Percentiles rank a stretch among this genome's conserved stretches.
phyloP scores from a whole-genome alignment of 2,888 invertebrate species.

The Leptarthrus brevirostris region DNA sequence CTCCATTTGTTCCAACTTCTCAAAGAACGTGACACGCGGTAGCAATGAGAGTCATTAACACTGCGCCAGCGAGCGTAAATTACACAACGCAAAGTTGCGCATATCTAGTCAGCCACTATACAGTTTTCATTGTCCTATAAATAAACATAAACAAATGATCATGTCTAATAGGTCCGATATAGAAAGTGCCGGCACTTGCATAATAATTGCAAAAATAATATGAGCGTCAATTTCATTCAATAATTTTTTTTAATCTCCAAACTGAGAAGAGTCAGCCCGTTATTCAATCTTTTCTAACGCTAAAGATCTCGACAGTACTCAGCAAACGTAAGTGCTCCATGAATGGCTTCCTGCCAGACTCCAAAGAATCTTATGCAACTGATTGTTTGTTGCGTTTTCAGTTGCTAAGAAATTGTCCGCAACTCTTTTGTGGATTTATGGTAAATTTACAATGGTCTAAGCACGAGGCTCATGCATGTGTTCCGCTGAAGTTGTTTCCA shows the following conservation, averaged over 20 bases:
- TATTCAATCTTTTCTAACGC: background rate
- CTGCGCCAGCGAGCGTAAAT: conserved; percentile 19
- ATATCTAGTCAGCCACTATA: background rate
- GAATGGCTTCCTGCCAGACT: background rate
- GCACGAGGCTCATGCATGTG: background rate
- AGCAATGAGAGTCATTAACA: conserved; percentile 40
- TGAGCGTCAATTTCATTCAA: conserved; percentile 29
- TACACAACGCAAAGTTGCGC: conserved; percentile 19
- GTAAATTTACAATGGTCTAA: background rate
- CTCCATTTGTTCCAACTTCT: too few species aligned
- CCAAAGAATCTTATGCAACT: conserved; percentile 1
- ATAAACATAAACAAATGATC: conserved; percentile 37
- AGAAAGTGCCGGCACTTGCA: conserved; percentile 11
- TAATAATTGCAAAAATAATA: conserved; percentile 1
- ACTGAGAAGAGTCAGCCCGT: background rate
- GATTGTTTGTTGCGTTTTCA: background rate
- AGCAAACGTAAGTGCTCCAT: background rate
- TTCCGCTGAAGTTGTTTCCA: background rate
- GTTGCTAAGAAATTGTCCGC: background rate
- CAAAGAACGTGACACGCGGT: conserved; percentile 31
- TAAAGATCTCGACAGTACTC: background rate
- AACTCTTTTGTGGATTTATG: background rate
- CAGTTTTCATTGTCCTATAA: conserved; percentile 32
- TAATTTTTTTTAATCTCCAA: background rate
- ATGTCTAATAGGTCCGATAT: background rate